Evolutionary conservation across 2,113 vertebrate genomes (phyloP).

Genomic region (Ailuropoda melanoleuca): DNA sequence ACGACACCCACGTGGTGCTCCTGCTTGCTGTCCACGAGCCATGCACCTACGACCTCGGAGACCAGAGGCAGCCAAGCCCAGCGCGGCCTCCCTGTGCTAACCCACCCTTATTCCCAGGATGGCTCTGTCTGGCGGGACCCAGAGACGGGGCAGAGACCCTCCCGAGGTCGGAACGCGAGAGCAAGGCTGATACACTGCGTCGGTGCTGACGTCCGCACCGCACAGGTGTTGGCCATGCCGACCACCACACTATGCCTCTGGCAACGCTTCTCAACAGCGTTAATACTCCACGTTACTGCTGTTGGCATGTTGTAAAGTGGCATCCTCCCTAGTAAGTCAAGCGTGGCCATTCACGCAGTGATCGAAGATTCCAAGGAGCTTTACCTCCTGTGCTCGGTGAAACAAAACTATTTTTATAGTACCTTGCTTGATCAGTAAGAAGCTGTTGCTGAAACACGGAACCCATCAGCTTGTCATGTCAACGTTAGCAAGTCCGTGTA

Average conservation of each 20-base stretch:
- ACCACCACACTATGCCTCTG: neutral
- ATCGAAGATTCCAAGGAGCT: too few species aligned
- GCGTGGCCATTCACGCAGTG: too few species aligned
- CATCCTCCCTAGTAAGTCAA: rapidly evolving
- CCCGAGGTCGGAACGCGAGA: neutral
- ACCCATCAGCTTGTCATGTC: rapidly evolving
- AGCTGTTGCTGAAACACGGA: neutral
- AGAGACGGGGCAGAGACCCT: too few species aligned
- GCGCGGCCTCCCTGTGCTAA: rapidly evolving
- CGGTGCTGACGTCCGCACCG: rapidly evolving
- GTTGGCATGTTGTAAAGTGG: neutral
- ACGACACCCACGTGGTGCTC: rapidly evolving
- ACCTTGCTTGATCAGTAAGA: neutral
- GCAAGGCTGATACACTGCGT: rapidly evolving
- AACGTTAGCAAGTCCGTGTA: neutral
- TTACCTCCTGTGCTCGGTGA: neutral
- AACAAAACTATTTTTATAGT: neutral
- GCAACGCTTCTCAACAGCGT: neutral
- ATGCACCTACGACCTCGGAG: rapidly evolving
- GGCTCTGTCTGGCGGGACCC: too few species aligned
- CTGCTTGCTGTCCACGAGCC: neutral
- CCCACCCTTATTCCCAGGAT: too few species aligned
- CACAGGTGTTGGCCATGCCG: rapidly evolving
- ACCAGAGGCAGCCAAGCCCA: neutral
- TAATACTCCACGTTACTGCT: too few species aligned